phyloP scores from a whole-genome alignment of 1,140 invertebrate genomes.

The Papilio polyxenes region DNA sequence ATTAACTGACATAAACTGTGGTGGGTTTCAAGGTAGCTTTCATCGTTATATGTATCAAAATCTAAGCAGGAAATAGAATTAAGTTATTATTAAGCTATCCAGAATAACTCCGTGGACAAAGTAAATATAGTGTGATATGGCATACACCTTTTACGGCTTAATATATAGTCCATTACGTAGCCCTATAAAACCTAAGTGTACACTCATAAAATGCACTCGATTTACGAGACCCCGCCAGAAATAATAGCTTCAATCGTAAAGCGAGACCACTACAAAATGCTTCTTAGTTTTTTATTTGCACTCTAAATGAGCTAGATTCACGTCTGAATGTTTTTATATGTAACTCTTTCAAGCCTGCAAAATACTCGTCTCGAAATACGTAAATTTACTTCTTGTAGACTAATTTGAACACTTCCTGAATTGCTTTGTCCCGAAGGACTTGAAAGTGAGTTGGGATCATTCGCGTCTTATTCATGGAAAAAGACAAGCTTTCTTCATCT shows the following conservation, averaged over 20 bases:
- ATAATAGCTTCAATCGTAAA: conserved; percentile 60
- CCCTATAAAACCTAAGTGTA: conserved; percentile 54
- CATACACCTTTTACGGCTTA: conserved; percentile 43
- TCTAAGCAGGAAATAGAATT: neutral
- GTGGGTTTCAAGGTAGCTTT: no score
- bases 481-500: neutral
- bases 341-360: neutral
- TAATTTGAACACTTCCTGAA: no score
- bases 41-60: no score
- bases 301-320: neutral
- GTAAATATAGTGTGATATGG: conserved; percentile 38
- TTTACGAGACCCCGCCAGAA: conserved; percentile 53
- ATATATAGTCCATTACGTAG: conserved; percentile 48
- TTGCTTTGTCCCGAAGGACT: neutral
- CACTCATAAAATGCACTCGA: conserved; percentile 55
- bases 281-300: conserved; percentile 10
- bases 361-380: no score
- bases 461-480: neutral
- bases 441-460: neutral
- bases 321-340: neutral
- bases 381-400: no score
- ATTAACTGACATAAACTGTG: no score
- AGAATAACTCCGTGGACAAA: neutral
- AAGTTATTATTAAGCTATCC: neutral
- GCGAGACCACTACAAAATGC: conserved; percentile 51